Base-by-base conservation (phyloP, 2,888 invertebrate genomes). In the Pammene aurita region DNA sequence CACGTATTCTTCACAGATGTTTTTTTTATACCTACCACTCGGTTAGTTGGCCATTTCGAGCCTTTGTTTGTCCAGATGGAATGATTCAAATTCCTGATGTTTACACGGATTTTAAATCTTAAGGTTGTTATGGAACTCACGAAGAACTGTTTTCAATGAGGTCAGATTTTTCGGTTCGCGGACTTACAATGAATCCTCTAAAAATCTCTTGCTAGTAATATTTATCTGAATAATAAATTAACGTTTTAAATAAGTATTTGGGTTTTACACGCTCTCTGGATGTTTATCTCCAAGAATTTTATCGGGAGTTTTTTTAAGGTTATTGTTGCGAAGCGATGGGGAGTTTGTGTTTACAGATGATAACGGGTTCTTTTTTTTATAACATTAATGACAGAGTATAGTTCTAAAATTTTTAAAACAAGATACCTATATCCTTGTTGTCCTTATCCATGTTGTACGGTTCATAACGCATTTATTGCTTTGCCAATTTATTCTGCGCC, bases 31-130 rank as follows among this genome's bases (percentile, higher is more conserved):
- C 68, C 54, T 60, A 44, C 68, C 54, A 60, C 41, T 60, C 14
- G 67, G 48, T 60, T 70, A 61, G 67, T 35, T 38, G 61, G 66
- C 68, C 73, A 75, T 77, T 75, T 73, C 72, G 13, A 71, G 73
- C 48, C 69, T 10, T 73, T 82, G 76, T 81, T 78, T 79, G 72
- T 61, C 63, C 77, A 80, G 71, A 50, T 75, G 75, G 44, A 64
- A 50, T 63, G 46, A 41, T 46, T 67, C 54, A 35, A 66, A 56
- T 67, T 62, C 44, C 42, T 26, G 58, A 35, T 68, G 26, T 2
- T 48, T 35, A 35, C 46, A 34, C 13, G 1, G 13, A 44, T 18
- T 57, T 46, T 46, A 7, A 34, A 60, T 34, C n/a, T 34, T 34
- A 44, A 38, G 26, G 26, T 55, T n/a, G n/a, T n/a, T n/a, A 10